Conservation (phyloP, 2,797 vertebrate species). For the Carapus acus region DNA sequence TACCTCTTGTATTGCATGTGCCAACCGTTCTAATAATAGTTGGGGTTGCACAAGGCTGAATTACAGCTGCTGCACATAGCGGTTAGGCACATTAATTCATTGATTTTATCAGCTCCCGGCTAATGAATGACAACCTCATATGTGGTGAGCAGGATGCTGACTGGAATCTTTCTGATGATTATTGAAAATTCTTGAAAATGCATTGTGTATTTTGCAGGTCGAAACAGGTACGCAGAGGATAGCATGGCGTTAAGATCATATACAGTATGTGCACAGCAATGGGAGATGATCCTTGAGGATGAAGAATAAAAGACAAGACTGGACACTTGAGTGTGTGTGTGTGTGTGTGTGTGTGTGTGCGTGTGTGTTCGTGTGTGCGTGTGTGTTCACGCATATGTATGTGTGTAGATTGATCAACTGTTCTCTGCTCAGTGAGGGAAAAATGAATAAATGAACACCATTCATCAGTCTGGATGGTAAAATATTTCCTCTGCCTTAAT, state of each 20-base stretch:
- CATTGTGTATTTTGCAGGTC: constrained; percentile 54
- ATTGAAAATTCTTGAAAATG: constrained; percentile 50
- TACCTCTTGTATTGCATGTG: too few species aligned
- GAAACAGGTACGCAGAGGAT: constrained; percentile 47
- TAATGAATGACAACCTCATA: constrained; percentile 41
- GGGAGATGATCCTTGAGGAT: constrained; percentile 21
- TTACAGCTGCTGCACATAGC: constrained; percentile 19
- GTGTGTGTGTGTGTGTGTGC: background rate
- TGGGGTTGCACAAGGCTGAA: constrained; percentile 13
- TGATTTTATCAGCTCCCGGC: constrained; percentile 28
- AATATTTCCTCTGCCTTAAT: constrained; percentile 20
- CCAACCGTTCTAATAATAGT: background rate
- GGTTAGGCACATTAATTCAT: constrained; percentile 35
- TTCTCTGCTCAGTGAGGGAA: constrained; percentile 35
- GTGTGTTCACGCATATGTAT: constrained; percentile 3
- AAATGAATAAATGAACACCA: constrained; percentile 34
- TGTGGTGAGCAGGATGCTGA: constrained; percentile 52
- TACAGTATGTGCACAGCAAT: constrained; percentile 1
- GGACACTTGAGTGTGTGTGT: constrained; percentile 20
- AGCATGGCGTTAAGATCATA: constrained; percentile 12
- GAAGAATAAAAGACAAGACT: constrained; percentile 19
- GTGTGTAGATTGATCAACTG: constrained; percentile 14
- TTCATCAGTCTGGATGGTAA: constrained; percentile 22
- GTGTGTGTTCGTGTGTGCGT: constrained; percentile 19
- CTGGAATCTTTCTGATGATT: constrained; percentile 48